Evolutionary conservation across 2,113 vertebrate genomes (phyloP), one percentile per base, ranked within the genome.

Genomic region (Ploceus nigricollis): DNA sequence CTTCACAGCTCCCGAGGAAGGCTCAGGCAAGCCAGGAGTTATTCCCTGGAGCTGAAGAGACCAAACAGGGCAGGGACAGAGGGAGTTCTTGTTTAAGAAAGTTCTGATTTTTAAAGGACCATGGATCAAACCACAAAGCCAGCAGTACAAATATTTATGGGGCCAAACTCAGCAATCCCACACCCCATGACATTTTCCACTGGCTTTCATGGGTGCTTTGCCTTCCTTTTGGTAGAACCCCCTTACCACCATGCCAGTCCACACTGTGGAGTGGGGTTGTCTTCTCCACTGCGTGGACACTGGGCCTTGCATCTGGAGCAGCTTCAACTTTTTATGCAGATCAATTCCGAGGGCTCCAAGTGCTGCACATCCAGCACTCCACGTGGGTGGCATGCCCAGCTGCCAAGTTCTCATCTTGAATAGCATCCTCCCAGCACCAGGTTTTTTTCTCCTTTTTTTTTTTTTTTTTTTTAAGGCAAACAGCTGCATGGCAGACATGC

Each of bases 341-440:
- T 66, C 39, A 35, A 6, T 45, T 48, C 92, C 5, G 4, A 94
- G 61, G 30, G 5, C 61, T 65, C 48, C 1, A 2, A 93, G 77
- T 10, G 48, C 87, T 11, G 70, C 61, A 5, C 71, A 82, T 90
- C 83, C 60, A 10, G 56, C 56, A 0, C 82, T 58, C 92, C 77
- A 90, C 73, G 93, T 92, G 95, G 96, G 96, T 96, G 95, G 94
- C 18, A 33, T 5, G 42, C 76, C 82, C 27, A 6, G 8, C 80
- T 93, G 96, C 96, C 96, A 97, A 91, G 82, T 91, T 89, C 75
- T 58, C 60, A 3, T 47, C n/a, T 31, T 70, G 21, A 89, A 48
- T 7, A 65, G 48, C 3, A 51, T 76, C 82, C 17, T 53, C 65
- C 70, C 71, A 44, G 47, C n/a, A 39, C 25, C 21, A 20, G 21